Evolutionary conservation across 2,888 invertebrate species (phyloP), one percentile per base, ranked within the genome.

Genomic region (Axea sp.): DNA sequence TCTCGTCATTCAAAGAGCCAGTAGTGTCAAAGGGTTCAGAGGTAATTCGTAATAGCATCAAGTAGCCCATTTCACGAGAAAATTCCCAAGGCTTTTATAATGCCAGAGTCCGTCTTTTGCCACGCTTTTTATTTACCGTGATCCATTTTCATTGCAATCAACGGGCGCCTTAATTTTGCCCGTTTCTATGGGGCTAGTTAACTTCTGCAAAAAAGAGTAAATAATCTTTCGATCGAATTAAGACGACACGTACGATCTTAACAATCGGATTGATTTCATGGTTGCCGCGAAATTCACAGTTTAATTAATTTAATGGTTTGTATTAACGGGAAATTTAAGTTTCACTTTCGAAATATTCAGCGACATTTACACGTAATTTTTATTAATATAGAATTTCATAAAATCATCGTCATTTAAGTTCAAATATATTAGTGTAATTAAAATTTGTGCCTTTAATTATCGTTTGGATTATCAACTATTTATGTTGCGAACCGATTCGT

Each of bases 31-130:
- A 73, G 49, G 65, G 62, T 68, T 73, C 53, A 22, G 47, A 57
- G 64, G 62, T 37, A 73, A 62, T 73, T 64, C 51, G 64, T 68
- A 64, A 73, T 73, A 67, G 64, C 73, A 68, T 74, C 67, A 59
- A 39, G 26, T 60, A 67, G 60, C 51, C 55, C 49, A 53, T 73
- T 67, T 67, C 41, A 67, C 53, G 64, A 55, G 37, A 35, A 68
- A 57, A 14, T 73, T 60, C 8, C 41, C 57, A 31, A 51, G 41
- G 41, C 64, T 69, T 64, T 67, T 73, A 67, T 57, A 55, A 33
- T 45, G 19, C 39, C 59, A 4, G 24, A 31, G 53, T 60, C 12
- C 65, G 41, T 53, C 59, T 65, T 73, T 67, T 37, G 60, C 24
- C 9, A 41, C 24, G 67, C 55, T 43, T 64, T 64, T 62, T 60